Evolutionary conservation across 2,797 vertebrate species (phyloP).

Genomic region (Hydrocynus forskahlii): DNA sequence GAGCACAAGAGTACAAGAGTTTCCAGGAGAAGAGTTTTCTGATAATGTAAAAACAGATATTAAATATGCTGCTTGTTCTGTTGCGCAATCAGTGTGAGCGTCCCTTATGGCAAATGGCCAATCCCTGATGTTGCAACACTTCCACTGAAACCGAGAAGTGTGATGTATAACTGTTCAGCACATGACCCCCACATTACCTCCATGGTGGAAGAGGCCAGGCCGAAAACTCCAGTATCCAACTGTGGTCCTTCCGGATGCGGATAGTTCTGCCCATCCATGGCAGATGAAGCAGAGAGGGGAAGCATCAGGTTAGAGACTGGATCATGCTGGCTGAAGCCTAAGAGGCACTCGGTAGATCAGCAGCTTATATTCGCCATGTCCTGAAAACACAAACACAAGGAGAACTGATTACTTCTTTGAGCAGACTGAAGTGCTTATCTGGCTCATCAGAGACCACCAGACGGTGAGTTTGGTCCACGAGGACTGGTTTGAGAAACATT

Average conservation of each 20-base stretch:
- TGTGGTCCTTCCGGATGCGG: conserved; percentile 80
- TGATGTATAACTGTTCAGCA: neutral
- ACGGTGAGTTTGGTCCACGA: too few relatives aligned
- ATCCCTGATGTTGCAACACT: neutral
- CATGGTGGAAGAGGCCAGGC: conserved; percentile 69
- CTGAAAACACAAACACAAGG: conserved; percentile 42
- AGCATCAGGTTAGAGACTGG: conserved; percentile 78
- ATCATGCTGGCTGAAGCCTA: conserved; percentile 35
- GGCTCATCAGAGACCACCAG: too few relatives aligned
- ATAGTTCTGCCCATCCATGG: conserved; percentile 93
- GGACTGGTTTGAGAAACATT: too few relatives aligned
- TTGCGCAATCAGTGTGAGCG: neutral
- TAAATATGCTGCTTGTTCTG: neutral
- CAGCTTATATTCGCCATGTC: conserved; percentile 40
- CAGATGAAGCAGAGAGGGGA: conserved; percentile 82
- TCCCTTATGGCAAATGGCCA: neutral
- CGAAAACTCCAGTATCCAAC: conserved; percentile 75
- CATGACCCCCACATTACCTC: conserved; percentile 62
- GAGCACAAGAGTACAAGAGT: too few relatives aligned
- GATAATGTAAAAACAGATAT: neutral
- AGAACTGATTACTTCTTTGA: too few relatives aligned
- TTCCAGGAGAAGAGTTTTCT: neutral
- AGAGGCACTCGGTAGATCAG: conserved; percentile 1
- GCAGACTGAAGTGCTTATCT: too few relatives aligned
- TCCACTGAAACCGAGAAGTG: neutral